Percentiles rank a stretch among this genome's conserved stretches.
Conservation (phyloP, 2,888 invertebrate genomes). For the Lasioglossum calceatum region DNA sequence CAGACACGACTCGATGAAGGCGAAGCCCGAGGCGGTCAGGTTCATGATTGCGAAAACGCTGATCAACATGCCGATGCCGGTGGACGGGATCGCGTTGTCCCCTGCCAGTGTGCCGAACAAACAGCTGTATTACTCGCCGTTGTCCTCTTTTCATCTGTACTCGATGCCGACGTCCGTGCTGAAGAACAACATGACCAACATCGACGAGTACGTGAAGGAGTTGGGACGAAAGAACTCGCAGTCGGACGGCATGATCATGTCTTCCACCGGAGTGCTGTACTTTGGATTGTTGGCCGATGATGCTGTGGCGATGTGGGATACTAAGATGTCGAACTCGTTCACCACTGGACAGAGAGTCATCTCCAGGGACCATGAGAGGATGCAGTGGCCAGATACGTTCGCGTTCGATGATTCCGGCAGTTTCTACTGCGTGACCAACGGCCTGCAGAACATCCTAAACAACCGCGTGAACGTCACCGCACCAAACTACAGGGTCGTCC, state of each 20-base stretch:
- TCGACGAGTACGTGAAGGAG: slow-evolving; percentile 85
- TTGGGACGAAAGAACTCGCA: slow-evolving; percentile 88
- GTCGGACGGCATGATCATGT: slow-evolving; percentile 91
- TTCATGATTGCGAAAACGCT: slow-evolving; percentile 88
- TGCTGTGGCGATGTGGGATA: slow-evolving; percentile 90
- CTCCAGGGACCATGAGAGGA: slow-evolving; percentile 88
- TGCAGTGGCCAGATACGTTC: slow-evolving; percentile 91
- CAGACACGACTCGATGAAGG: slow-evolving; percentile 88
- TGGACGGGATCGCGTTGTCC: slow-evolving; percentile 90
- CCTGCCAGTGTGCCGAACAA: slow-evolving; percentile 83
- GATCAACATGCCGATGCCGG: slow-evolving; percentile 87
- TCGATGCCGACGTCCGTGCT: slow-evolving; percentile 88
- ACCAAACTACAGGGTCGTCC: slow-evolving; percentile 88
- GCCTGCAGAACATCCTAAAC: slow-evolving; percentile 88
- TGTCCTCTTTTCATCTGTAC: slow-evolving; percentile 89
- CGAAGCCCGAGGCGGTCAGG: slow-evolving; percentile 86
- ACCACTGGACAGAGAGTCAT: slow-evolving; percentile 88
- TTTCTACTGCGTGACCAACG: slow-evolving; percentile 89
- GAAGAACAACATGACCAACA: slow-evolving; percentile 85
- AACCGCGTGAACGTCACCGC: slow-evolving; percentile 86
- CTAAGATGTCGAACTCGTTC: slow-evolving; percentile 85
- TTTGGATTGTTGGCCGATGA: slow-evolving; percentile 89
- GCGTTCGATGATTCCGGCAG: slow-evolving; percentile 88
- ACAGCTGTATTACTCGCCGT: slow-evolving; percentile 88
- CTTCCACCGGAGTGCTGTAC: slow-evolving; percentile 88